Conservation (phyloP, 2,113 vertebrate genomes). For the Trochalopteron elliotii region DNA sequence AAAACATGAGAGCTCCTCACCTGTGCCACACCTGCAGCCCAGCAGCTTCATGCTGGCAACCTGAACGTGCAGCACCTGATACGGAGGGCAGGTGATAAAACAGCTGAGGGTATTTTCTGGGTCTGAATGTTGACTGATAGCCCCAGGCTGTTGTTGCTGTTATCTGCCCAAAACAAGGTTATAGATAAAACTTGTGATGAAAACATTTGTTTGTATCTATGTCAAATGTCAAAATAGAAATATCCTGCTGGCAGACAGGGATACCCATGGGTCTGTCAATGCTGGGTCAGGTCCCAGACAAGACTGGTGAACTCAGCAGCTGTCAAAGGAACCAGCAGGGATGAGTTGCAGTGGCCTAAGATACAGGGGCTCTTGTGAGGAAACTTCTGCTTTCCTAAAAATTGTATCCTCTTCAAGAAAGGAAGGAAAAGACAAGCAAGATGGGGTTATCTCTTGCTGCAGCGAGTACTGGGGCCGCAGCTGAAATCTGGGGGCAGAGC, state of each 20-base stretch:
- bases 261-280: fast-evolving
- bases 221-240: not conserved
- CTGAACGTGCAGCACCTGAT: not conserved
- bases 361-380: not conserved
- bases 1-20: not conserved
- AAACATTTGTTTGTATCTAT: not conserved
- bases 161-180: not conserved
- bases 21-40: not conserved
- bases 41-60: not conserved
- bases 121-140: not conserved
- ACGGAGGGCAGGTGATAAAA: not conserved
- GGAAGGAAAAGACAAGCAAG: not conserved
- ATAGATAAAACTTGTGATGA: not conserved
- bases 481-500: not conserved
- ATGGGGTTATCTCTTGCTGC: not conserved
- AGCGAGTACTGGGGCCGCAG: fast-evolving
- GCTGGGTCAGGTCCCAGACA: not conserved
- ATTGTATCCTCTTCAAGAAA: not conserved
- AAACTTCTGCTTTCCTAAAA: not conserved
- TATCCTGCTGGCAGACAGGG: not conserved
- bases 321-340: not conserved
- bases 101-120: not conserved
- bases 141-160: not conserved
- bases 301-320: not conserved
- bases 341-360: not conserved